Evolutionary conservation across 2,113 vertebrate genomes (phyloP).

Genomic region (Heterotis niloticus): DNA sequence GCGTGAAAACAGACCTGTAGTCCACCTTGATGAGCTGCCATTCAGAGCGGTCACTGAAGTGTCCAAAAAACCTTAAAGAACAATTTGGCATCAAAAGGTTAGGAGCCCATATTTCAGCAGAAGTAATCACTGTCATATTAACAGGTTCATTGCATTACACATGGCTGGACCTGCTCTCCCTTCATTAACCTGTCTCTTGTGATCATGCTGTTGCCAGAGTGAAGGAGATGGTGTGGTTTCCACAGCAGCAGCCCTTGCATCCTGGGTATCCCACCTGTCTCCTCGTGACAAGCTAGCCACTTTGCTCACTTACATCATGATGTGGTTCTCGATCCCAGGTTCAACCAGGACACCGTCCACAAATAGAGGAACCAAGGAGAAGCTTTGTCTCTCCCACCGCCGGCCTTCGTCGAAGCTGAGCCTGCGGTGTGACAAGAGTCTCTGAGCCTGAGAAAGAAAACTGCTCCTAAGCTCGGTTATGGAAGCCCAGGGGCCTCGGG

Average conservation of each 20-base stretch:
- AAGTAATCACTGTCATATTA: too few relatives aligned
- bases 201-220: background rate
- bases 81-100: too few relatives aligned
- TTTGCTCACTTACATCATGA: constrained; percentile 86
- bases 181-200: too few relatives aligned
- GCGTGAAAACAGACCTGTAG: constrained; percentile 81
- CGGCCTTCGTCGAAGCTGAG: constrained; percentile 91
- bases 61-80: constrained; percentile 81
- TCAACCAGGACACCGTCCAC: constrained; percentile 93
- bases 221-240: background rate
- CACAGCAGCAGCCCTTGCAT: background rate
- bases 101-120: too few relatives aligned
- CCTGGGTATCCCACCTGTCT: background rate
- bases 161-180: too few relatives aligned
- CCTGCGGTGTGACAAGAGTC: constrained; percentile 58
- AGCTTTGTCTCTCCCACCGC: constrained; percentile 86
- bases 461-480: too few relatives aligned
- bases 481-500: too few relatives aligned
- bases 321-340: constrained; percentile 85
- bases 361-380: constrained; percentile 85
- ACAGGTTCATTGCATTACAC: too few relatives aligned
- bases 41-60: constrained; percentile 90
- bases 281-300: constrained; percentile 19
- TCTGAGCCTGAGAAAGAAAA: background rate
- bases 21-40: constrained; percentile 97